Conservation (phyloP, 1,140 invertebrate genomes). For the Aporrectodea caliginosa region DNA sequence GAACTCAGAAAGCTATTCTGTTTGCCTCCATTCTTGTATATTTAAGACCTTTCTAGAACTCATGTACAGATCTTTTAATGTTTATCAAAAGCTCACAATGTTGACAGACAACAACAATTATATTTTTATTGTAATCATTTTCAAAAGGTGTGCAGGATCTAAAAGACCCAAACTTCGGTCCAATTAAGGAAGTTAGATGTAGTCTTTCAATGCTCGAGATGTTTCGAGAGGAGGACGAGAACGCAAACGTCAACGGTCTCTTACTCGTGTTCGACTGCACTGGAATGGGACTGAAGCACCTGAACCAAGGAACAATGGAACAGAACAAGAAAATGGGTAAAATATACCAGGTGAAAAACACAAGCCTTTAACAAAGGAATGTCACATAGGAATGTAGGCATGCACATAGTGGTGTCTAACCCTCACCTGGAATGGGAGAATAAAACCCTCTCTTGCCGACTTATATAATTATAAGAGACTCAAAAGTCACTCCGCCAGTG, state of each 20-base stretch:
- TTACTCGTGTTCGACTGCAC: conserved; percentile 6
- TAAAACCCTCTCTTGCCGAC: no score
- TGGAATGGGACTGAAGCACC: neutral
- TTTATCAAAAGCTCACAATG: neutral
- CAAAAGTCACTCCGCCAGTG: no score
- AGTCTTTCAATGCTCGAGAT: neutral
- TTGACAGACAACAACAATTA: neutral
- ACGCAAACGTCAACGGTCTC: neutral
- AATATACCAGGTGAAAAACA: neutral
- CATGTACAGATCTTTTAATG: neutral
- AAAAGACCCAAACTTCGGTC: neutral
- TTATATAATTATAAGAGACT: no score
- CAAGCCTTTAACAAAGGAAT: no score
- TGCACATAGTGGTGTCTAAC: no score
- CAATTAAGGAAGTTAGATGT: neutral
- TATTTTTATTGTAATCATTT: no score
- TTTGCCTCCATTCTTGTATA: neutral
- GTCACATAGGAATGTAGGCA: no score
- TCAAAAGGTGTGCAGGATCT: no score
- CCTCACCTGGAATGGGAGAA: no score
- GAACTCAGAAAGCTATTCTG: neutral
- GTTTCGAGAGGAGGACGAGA: neutral
- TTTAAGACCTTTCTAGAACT: neutral
- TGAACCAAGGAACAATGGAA: neutral
- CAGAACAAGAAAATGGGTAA: neutral